Base-by-base conservation (phyloP, 2,888 invertebrate genomes). In the Arge pagana region DNA sequence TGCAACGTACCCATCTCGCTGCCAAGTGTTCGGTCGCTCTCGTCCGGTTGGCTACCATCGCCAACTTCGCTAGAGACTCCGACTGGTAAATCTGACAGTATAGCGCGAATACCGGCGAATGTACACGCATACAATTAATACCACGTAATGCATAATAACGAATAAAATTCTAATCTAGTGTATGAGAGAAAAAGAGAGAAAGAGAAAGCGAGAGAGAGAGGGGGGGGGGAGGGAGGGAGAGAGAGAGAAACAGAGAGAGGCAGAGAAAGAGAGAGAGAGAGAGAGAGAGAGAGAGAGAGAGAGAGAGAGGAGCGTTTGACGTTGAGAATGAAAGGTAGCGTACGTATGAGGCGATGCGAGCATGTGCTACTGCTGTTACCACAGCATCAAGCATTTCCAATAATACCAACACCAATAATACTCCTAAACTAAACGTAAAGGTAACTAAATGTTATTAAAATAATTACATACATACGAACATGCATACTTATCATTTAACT, bases 331-430 rank as follows among this genome's bases (percentile, higher is more conserved):
- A 23, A 42, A 42, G 42, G 19, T 30, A 42, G 42, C 10, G 30
- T 30, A 31, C 28, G 10, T 42, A 31, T 42, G 42, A 42, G 42
- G 42, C 19, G 42, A 42, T n/a, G n/a, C n/a, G 50, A 55, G 52
- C 23, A 52, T 52, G 41, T 40, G 51, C 52, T 52, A 53, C 57
- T 60, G 61, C 59, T 57, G 51, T 52, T 30, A 52, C 30, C 45
- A 50, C 52, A 52, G 53, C 49, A 50, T 55, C 54, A 60, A 66
- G 67, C 66, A 67, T 69, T 68, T 69, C 65, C 66, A 70, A 67
- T 67, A 67, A 69, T 65, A 66, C 60, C 65, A 68, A 70, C 68
- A 70, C 67, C 70, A 69, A 69, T 61, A 58, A 63, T 64, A 66
- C 55, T 62, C 59, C 45, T 60, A 52, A 56, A 58, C 52, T 55